Conservation (phyloP, 2,113 vertebrate genomes). For the Crotalus viridis region DNA sequence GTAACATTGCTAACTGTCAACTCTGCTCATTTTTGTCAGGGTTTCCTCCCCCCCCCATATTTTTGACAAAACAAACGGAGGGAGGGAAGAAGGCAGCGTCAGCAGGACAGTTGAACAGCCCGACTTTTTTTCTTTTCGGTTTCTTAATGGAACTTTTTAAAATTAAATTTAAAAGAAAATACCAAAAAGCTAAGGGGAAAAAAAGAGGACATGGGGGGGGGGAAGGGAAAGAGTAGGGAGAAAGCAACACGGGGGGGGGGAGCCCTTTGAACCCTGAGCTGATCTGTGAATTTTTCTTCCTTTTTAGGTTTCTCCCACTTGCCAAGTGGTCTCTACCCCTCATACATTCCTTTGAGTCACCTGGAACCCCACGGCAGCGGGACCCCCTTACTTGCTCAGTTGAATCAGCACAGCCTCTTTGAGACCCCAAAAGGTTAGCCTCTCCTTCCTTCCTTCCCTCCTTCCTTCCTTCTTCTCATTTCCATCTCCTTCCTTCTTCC, state of each 20-base stretch:
- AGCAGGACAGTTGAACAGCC: neutral
- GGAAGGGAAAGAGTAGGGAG: neutral
- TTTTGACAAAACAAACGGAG: neutral
- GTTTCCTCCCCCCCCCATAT: no score
- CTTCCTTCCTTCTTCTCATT: accelerated
- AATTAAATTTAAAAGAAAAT: neutral
- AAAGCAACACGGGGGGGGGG: neutral
- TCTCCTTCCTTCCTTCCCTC: no score
- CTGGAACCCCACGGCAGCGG: conserved; percentile 79
- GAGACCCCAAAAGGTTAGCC: conserved; percentile 92
- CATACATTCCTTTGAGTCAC: conserved; percentile 91
- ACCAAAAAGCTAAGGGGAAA: neutral
- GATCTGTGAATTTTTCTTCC: conserved; percentile 10
- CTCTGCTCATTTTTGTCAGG: neutral
- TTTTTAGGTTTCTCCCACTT: conserved; percentile 86
- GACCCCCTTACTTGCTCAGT: conserved; percentile 79
- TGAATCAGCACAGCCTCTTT: conserved; percentile 88
- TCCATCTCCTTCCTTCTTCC: no score
- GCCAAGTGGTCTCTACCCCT: conserved; percentile 85
- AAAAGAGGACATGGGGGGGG: neutral
- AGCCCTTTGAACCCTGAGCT: neutral
- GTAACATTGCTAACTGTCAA: neutral
- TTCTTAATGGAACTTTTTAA: neutral
- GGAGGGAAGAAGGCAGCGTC: no score
- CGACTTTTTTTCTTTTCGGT: neutral